A percentile compares a stretch with the other conserved stretches of the same genome.
phyloP scores from a whole-genome alignment of 2,888 invertebrate species.

The Drymonia ruficornis region DNA sequence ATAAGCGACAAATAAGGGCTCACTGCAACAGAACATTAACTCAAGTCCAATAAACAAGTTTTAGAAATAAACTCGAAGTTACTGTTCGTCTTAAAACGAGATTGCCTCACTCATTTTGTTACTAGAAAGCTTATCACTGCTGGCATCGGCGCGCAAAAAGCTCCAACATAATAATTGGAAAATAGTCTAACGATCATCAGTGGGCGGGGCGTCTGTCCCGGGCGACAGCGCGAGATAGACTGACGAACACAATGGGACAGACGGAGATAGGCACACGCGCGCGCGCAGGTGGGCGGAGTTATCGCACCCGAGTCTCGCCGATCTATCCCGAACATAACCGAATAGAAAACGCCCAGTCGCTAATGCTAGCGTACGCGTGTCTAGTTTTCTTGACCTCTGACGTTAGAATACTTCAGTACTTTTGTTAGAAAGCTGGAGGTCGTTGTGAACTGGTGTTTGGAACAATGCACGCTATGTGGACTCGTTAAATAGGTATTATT shows the following conservation, averaged over 20 bases:
- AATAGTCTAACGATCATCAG: conserved; percentile 66
- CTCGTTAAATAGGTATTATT: conserved; percentile 53
- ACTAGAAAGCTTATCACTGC: conserved; percentile 75
- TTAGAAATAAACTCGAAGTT: conserved; percentile 16
- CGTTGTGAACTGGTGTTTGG: conserved; percentile 39
- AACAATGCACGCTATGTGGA: conserved; percentile 60
- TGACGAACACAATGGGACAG: conserved; percentile 36
- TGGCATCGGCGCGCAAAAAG: conserved; percentile 74
- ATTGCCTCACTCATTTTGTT: conserved; percentile 54
- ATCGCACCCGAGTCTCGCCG: conserved; percentile 62
- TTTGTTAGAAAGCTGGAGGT: conserved; percentile 28
- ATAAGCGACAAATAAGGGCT: no score
- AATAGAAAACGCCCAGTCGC: conserved; percentile 74
- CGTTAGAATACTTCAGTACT: conserved; percentile 28
- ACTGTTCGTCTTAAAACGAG: conserved; percentile 46
- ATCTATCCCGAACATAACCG: conserved; percentile 62
- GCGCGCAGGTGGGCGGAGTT: conserved; percentile 65
- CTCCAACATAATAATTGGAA: conserved; percentile 79
- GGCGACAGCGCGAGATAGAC: conserved; percentile 54
- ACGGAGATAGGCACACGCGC: conserved; percentile 54
- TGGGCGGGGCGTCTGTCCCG: conserved; percentile 67
- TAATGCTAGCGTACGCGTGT: conserved; percentile 49
- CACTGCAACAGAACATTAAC: neutral
- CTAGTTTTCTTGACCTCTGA: conserved; percentile 57
- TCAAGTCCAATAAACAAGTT: conserved; percentile 10